Base-by-base conservation (phyloP, 2,797 vertebrate genomes). In the Saxicola maurus region DNA sequence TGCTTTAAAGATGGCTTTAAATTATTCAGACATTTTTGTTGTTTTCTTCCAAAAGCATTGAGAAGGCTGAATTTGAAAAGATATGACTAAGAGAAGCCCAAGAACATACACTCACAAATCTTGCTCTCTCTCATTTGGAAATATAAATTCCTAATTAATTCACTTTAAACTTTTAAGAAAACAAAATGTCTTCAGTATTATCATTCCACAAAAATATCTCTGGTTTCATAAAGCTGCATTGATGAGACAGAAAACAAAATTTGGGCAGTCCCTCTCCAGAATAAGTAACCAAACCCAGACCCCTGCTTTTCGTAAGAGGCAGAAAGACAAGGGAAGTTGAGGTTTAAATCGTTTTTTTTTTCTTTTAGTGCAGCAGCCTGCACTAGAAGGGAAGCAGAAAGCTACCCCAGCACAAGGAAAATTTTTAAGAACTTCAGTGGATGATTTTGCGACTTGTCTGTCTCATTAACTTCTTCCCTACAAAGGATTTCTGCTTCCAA, bases 401-500 rank as follows among this genome's bases (percentile, higher is more conserved):
- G 71, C 35, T 69, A 49, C 42, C 46, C 71, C 9, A 76, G 31
- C 60, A 84, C 48, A 77, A 94, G 51, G 43, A 71, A 69, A 75
- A 86, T 14, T 16, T 5, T 55, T 19, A 69, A 55, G 12, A 91
- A 68, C 35, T 56, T 60, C 30, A 84, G 46, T 1, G 3, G 52
- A 57, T 60, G 42, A 45, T 59, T 85, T 59, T 4, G 6, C 4
- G 1, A 31, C 62, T 81, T 91, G 64, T 49, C 62, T 23, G 30
- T 69, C 85, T 93, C 76, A 73, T 90, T 91, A 91, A 81, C 35
- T 87, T 90, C 42, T 64, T 52, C 28, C n/a, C 69, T 83, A 43
- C 73, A 80, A 82, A 80, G 65, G 61, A 23, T 19, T 86, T 85
- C 78, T 76, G 43, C 81, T 86, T 92, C 78, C 68, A 88, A 38